A percentile compares a stretch with the other conserved stretches of the same genome.
phyloP scores from a whole-genome alignment of 2,797 vertebrate genomes.

The Gobionotothen gibberifrons region DNA sequence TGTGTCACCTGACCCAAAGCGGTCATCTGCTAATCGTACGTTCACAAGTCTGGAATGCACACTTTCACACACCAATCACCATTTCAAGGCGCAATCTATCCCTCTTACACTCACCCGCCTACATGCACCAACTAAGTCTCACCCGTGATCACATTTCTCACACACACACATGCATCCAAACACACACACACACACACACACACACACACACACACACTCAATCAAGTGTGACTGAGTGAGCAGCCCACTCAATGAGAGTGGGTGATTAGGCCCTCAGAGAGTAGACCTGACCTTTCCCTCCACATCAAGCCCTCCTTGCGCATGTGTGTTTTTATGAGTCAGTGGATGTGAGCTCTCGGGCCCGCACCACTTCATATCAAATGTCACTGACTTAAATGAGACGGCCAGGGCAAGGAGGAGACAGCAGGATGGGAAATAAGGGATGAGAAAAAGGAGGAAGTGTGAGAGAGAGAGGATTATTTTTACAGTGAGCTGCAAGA shows the following conservation, averaged over 20 bases:
- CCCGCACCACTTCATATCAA: constrained; percentile 77
- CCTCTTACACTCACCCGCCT: constrained; percentile 41
- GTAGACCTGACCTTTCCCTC: constrained; percentile 83
- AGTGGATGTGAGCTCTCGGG: constrained; percentile 69
- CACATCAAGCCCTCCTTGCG: constrained; percentile 70
- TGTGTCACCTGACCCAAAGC: constrained; percentile 68
- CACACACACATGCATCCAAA: constrained; percentile 18
- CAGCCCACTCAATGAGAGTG: constrained; percentile 80
- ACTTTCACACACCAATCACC: constrained; percentile 46
- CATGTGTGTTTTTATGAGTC: constrained; percentile 80
- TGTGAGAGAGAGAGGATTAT: constrained; percentile 6
- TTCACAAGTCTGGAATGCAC: constrained; percentile 57
- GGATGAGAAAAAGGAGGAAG: constrained; percentile 7
- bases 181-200: constrained; percentile 33
- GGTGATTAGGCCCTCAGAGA: constrained; percentile 85
- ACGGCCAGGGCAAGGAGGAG: constrained; percentile 46
- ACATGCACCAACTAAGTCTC: constrained; percentile 45
- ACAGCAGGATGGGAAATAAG: constrained; percentile 1
- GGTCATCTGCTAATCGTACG: constrained; percentile 65
- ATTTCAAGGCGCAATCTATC: constrained; percentile 52
- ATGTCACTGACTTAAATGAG: constrained; percentile 82
- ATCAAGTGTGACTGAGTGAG: constrained; percentile 75
- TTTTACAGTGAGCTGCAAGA: constrained; percentile 25
- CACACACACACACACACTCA: constrained; percentile 44
- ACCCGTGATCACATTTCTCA: constrained; percentile 44